phyloP scores from a whole-genome alignment of 2,113 vertebrate species.

The Lynx canadensis region DNA sequence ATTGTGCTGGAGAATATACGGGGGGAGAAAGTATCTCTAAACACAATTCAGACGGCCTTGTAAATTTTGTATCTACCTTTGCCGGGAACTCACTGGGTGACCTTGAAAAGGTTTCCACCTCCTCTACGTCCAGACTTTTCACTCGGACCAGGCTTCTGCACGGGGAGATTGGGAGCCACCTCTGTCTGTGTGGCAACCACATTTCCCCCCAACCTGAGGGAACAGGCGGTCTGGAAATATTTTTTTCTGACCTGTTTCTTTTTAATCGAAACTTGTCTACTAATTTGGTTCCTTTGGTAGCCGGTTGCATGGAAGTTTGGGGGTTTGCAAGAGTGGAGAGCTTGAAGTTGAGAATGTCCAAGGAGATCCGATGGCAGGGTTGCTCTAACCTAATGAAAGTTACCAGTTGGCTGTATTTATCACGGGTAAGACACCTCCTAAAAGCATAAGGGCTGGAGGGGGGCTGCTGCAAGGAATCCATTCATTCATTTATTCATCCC shows the following conservation, averaged over 20 bases:
- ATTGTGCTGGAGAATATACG: neutral
- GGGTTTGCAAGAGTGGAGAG: neutral
- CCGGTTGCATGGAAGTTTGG: neutral
- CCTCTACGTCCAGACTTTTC: neutral
- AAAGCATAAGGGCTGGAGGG: neutral
- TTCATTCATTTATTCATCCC: neutral
- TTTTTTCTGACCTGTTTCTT: neutral
- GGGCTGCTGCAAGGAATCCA: neutral
- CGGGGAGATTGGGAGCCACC: neutral
- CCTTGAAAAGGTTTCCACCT: neutral
- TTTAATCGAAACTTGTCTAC: neutral
- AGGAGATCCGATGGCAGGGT: neutral
- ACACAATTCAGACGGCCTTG: neutral
- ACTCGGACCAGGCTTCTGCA: neutral
- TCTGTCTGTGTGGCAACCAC: neutral
- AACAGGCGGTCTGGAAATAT: neutral
- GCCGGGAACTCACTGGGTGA: neutral
- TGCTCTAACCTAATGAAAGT: neutral
- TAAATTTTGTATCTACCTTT: neutral
- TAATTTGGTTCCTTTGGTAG: neutral
- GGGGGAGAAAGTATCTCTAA: neutral
- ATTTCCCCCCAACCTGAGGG: neutral
- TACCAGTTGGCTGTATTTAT: neutral
- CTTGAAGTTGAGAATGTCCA: neutral
- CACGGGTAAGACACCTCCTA: neutral